phyloP scores from a whole-genome alignment of 1,140 invertebrate species.

The Micrasema longulum region DNA sequence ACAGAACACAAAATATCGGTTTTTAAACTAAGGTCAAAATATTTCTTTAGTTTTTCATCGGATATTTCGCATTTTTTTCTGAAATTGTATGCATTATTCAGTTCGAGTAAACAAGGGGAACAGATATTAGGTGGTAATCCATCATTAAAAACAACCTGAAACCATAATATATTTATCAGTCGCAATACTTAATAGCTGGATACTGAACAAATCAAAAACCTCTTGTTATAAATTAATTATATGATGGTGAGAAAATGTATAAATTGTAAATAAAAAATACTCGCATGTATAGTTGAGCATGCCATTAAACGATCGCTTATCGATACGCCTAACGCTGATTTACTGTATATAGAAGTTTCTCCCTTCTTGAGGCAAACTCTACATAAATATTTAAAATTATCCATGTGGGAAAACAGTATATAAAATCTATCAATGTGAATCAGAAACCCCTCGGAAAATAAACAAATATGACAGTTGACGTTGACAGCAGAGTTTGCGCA shows the following conservation, averaged over 20 bases:
- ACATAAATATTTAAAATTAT: constrained; percentile 25
- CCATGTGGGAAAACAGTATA: constrained; percentile 2
- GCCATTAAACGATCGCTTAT: constrained; percentile 34
- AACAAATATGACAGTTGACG: neutral
- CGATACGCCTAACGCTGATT: neutral
- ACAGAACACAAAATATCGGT: neutral
- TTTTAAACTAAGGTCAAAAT: neutral
- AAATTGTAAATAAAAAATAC: neutral
- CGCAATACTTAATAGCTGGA: neutral
- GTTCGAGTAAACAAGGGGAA: constrained; percentile 39
- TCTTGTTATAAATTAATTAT: neutral
- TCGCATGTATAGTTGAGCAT: constrained; percentile 24
- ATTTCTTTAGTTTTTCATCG: constrained; percentile 16
- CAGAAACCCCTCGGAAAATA: too few species aligned
- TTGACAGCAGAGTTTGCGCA: too few species aligned
- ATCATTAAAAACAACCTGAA: constrained; percentile 42
- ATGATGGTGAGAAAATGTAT: neutral
- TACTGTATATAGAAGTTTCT: constrained; percentile 28
- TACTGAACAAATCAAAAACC: neutral
- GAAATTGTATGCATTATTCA: constrained; percentile 44
- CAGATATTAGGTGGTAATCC: constrained; percentile 49
- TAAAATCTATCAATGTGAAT: neutral
- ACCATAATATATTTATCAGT: neutral
- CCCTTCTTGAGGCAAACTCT: constrained; percentile 38
- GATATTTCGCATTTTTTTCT: constrained; percentile 43